Conservation (phyloP, 2,113 vertebrate genomes). For the Chionomys nivalis region DNA sequence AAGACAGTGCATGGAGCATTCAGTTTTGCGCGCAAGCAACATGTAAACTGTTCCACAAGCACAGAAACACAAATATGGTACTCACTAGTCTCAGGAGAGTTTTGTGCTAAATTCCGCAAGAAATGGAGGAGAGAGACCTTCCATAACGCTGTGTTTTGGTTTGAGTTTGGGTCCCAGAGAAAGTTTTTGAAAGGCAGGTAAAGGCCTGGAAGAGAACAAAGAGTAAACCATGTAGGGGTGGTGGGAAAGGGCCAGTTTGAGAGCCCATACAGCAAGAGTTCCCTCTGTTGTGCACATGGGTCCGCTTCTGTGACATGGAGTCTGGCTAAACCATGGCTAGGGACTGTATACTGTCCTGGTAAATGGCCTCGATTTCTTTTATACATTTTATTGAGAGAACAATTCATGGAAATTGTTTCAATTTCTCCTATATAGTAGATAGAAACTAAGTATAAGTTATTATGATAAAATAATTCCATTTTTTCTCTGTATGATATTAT, state of each 20-base stretch:
- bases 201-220: not conserved
- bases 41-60: not conserved
- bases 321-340: not conserved
- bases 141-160: not conserved
- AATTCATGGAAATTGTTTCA: conserved; percentile 9
- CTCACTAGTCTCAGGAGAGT: not conserved
- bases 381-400: conserved; percentile 47
- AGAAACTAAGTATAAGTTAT: not conserved
- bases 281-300: not conserved
- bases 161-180: not conserved
- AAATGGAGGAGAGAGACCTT: not conserved
- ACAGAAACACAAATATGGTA: not conserved
- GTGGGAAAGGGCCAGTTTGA: not conserved
- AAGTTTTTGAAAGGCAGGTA: not conserved
- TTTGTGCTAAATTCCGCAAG: not conserved
- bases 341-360: not conserved
- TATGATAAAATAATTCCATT: not conserved
- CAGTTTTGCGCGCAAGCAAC: not conserved
- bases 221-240: not conserved
- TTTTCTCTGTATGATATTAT: not conserved
- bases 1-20: not conserved
- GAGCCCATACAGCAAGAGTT: not conserved
- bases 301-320: not conserved
- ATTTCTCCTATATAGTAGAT: conserved; percentile 11
- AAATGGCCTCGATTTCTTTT: not conserved